Conservation (phyloP, 2,797 vertebrate species). For the Anas capensis region DNA sequence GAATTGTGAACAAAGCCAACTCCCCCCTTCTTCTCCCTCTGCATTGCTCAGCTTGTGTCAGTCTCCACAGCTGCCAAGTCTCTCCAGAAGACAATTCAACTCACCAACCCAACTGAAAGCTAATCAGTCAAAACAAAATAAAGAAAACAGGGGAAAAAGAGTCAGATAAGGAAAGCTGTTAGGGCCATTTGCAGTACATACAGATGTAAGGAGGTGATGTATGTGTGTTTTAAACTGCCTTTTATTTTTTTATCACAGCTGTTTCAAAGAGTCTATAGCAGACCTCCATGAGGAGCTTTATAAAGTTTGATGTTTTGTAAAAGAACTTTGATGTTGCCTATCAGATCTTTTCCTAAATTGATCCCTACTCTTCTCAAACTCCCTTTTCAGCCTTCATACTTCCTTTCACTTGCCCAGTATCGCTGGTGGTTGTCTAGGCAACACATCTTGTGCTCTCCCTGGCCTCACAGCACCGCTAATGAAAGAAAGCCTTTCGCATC, state of each 20-base stretch:
- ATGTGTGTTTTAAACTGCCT: background rate
- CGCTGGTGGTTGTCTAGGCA: constrained; percentile 62
- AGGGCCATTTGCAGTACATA: background rate
- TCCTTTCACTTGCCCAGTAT: background rate
- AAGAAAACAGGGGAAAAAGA: background rate
- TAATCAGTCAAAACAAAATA: background rate
- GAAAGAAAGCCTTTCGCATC: constrained; percentile 65
- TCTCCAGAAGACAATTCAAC: background rate
- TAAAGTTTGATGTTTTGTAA: background rate
- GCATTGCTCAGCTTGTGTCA: background rate
- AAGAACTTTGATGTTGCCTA: background rate
- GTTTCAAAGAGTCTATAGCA: background rate
- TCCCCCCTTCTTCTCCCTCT: background rate
- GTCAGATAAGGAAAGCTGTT: background rate
- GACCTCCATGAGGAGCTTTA: background rate
- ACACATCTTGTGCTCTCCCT: constrained; percentile 5
- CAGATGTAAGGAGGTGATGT: background rate
- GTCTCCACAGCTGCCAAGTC: background rate
- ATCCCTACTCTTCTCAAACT: constrained; percentile 1
- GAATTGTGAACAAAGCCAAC: background rate
- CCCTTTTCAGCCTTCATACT: constrained; percentile 15
- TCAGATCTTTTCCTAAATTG: background rate
- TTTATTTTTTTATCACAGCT: background rate
- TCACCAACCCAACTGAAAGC: background rate
- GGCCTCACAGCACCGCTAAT: background rate